Evolutionary conservation across 2,888 invertebrate genomes (phyloP).

Genomic region (Phaonia tiefii): DNA sequence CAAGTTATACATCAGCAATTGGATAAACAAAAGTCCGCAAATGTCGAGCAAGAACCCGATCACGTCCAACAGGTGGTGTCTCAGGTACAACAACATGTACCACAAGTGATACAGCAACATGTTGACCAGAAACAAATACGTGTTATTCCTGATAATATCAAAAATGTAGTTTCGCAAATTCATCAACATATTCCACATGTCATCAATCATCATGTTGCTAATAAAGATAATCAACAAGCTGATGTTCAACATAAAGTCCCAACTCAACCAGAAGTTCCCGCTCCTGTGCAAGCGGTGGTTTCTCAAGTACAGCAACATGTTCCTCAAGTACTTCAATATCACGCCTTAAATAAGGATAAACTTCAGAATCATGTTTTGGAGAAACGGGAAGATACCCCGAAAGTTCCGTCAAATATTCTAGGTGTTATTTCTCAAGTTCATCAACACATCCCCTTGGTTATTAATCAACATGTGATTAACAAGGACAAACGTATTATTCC

Average conservation of each 20-base stretch:
- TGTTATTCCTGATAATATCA: neutral
- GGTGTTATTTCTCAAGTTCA: conserved; percentile 47
- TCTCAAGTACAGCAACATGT: conserved; percentile 59
- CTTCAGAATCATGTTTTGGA: no score
- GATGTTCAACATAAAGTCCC: conserved; percentile 51
- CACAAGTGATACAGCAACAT: conserved; percentile 55
- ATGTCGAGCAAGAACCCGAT: neutral
- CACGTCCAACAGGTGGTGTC: no score
- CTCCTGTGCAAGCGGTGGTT: conserved; percentile 61
- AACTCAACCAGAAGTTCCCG: conserved; percentile 34
- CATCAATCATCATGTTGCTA: conserved; percentile 28
- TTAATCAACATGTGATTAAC: conserved; percentile 15
- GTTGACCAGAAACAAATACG: conserved; percentile 43
- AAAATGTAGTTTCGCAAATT: conserved; percentile 62
- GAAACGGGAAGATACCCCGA: neutral
- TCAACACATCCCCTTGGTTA: conserved; percentile 47
- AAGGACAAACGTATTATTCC: conserved; percentile 30
- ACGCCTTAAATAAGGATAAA: neutral
- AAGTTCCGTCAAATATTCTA: conserved; percentile 3
- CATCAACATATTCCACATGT: conserved; percentile 60
- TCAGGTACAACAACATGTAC: neutral
- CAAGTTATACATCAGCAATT: conserved; percentile 3
- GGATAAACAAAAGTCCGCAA: neutral
- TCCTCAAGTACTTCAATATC: conserved; percentile 18
- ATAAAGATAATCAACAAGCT: conserved; percentile 19